Evolutionary conservation across 2,113 vertebrate species (phyloP).

Genomic region (Oreochromis aureus): DNA sequence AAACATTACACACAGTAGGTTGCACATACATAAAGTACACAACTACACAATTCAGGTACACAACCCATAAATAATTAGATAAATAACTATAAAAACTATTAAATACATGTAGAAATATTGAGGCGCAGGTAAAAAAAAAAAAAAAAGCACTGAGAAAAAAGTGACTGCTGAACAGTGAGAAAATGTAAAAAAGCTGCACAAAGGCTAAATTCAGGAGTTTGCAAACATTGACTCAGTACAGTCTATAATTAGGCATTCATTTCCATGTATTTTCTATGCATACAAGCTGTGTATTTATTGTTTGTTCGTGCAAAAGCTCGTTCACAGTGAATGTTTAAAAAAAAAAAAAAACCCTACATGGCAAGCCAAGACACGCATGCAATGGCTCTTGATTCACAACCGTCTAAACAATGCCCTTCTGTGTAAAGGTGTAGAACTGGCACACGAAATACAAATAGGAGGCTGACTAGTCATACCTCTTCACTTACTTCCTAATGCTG

Average conservation of each 20-base stretch:
- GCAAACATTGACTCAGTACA: neutral
- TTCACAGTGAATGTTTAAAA: neutral
- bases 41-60: neutral
- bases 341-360: neutral
- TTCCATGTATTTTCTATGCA: neutral
- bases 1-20: neutral
- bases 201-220: neutral
- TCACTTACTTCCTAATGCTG: neutral
- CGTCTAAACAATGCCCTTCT: neutral
- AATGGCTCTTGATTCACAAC: neutral
- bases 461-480: neutral
- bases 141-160: neutral
- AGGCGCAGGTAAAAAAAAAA: accelerated
- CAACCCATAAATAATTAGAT: neutral
- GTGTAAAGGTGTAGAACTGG: neutral
- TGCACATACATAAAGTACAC: neutral
- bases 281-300: neutral
- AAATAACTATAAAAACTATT: neutral
- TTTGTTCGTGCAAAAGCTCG: neutral
- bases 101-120: accelerated
- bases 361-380: slow-evolving; percentile 4
- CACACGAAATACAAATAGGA: neutral
- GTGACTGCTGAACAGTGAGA: neutral
- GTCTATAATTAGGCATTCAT: neutral
- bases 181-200: neutral